Evolutionary conservation across 2,113 vertebrate genomes (phyloP).

Genomic region (Aegithalos caudatus): DNA sequence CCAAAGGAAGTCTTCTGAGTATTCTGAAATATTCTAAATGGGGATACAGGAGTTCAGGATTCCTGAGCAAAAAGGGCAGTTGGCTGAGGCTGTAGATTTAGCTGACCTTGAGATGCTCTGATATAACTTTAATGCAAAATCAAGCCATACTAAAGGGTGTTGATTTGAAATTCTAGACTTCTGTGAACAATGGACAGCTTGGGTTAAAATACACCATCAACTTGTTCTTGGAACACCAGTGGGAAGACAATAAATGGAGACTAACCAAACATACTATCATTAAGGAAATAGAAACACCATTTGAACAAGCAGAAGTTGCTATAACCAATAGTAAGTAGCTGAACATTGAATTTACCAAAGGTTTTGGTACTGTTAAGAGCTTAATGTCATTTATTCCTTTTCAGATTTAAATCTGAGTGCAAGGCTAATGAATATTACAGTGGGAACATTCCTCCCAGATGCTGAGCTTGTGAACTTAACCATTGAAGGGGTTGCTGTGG

Average conservation of each 20-base stretch:
- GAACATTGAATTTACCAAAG: background rate
- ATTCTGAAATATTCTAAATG: background rate
- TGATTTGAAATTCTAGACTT: constrained; percentile 47
- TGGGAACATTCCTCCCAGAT: constrained; percentile 74
- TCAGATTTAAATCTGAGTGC: constrained; percentile 53
- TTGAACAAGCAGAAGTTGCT: background rate
- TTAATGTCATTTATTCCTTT: background rate
- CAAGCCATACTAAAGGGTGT: background rate
- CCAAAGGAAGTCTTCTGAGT: background rate
- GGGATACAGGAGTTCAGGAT: background rate
- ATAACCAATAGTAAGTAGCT: constrained; percentile 43
- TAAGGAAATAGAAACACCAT: constrained; percentile 57
- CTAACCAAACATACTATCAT: constrained; percentile 50
- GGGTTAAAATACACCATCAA: constrained; percentile 47
- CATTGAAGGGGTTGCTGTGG: constrained; percentile 32
- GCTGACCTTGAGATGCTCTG: background rate
- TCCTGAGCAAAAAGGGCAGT: background rate
- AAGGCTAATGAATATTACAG: constrained; percentile 63
- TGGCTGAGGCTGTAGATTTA: background rate
- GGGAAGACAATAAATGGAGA: constrained; percentile 57
- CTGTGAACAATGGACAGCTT: constrained; percentile 3
- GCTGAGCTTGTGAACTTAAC: constrained; percentile 73
- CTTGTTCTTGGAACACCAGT: constrained; percentile 56
- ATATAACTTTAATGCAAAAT: background rate
- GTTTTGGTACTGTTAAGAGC: background rate